Evolutionary conservation across 35 echinoderm and acorn worm genomes (phyloP), one percentile per base, ranked within the genome.

Genomic region (Ophiothrix spiculata): DNA sequence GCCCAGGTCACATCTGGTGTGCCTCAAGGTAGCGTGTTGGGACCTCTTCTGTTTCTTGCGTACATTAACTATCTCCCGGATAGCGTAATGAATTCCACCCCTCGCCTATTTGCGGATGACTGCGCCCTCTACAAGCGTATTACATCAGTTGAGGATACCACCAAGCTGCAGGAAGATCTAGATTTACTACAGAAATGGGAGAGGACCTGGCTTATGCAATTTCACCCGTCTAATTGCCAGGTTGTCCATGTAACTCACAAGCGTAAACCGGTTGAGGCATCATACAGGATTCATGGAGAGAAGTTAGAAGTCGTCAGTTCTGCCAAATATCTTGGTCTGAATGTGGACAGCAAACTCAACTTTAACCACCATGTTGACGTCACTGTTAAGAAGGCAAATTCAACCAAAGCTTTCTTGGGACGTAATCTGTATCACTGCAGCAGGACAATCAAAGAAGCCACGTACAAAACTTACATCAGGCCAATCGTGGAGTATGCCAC

Each of bases 131-230:
- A 39, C 37, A 35, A 54, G 6, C 0, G 32, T 23, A 87, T 90
- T 11, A 56, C 31, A 35, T 76, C 80, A 32, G 23, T 31, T 36
- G 11, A 2, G 21, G 79, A 84, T 69, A 16, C 31, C 6, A 13
- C 36, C 14, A 38, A 79, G 15, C 79, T 90, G 37, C 88, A 90
- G 79, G 3, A 77, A 42, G 74, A 90, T 40, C 88, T 90, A 39
- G 40, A 90, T 45, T 56, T 29, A 21, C 75, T 90, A 4, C 11
- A 6, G 16, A 76, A 45, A 28, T 90, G 82, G 88, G 23, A 64
- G n/a, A 85, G 64, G 1, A 85, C 36, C 35, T 85, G 88, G 88
- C 74, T 74, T 28, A 90, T 90, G 88, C 35, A 34, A 21, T 73
- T 91, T 6, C 64, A 91, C 78, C 28, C 75, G 3, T 29, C 74